Conservation (phyloP, 2,113 vertebrate genomes). For the Chiloscyllium plagiosum region DNA sequence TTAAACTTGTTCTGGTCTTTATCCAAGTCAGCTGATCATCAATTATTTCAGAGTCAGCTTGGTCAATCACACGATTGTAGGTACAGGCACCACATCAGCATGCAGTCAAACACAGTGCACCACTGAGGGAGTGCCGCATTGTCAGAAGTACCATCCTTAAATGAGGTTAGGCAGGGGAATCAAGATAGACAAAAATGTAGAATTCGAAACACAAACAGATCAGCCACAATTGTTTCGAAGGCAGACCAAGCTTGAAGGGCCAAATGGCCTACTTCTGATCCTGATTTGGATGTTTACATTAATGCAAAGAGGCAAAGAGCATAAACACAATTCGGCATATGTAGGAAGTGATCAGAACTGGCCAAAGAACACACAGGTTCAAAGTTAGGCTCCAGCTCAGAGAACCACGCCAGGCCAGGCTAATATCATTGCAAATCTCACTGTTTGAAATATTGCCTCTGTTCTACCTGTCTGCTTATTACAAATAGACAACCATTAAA, state of each 20-base stretch:
- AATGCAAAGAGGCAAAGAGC: not conserved
- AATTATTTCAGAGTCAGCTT: not conserved
- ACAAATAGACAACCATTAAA: conserved; percentile 23
- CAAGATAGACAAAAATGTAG: no score
- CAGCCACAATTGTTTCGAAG: no score
- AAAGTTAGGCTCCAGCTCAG: not conserved
- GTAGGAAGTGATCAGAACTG: not conserved
- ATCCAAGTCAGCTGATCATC: not conserved
- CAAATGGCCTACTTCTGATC: no score
- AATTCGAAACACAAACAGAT: no score
- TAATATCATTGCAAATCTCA: not conserved
- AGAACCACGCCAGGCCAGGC: no score
- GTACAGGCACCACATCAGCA: not conserved
- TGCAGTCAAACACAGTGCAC: not conserved
- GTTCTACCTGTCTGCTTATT: not conserved
- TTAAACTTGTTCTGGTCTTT: not conserved
- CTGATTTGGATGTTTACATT: no score
- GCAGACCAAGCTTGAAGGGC: no score
- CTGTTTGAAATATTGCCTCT: not conserved
- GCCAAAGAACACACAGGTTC: not conserved
- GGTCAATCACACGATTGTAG: not conserved
- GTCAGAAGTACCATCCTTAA: not conserved
- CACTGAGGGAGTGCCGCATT: not conserved
- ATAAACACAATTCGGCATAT: not conserved
- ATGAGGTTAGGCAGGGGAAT: not conserved